Percentiles rank a stretch among this genome's conserved stretches.
Conservation (phyloP, 2,888 invertebrate genomes). For the Plusia festucae region DNA sequence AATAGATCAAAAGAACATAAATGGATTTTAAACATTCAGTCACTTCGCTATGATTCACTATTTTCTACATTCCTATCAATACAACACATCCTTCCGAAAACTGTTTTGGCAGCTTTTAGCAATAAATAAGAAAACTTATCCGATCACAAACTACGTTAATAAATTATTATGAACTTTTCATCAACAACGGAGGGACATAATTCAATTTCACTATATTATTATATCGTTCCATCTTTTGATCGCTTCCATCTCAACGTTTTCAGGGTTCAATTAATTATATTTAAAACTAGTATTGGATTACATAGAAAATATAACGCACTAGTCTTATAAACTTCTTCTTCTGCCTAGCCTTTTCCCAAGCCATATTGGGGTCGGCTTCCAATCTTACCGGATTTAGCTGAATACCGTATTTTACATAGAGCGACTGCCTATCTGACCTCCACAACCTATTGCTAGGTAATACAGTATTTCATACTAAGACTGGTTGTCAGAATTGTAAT, state of each 20-base stretch:
- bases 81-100: constrained; percentile 2
- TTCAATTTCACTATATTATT: constrained; percentile 7
- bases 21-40: too few species aligned
- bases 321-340: not conserved
- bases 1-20: too few species aligned
- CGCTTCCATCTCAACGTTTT: not conserved
- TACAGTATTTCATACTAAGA: too few species aligned
- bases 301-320: not conserved
- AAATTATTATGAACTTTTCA: constrained; percentile 2
- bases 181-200: not conserved
- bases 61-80: not conserved
- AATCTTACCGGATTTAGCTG: too few species aligned
- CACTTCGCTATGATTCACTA: too few species aligned
- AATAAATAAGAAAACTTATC: constrained; percentile 6
- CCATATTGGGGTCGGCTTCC: too few species aligned
- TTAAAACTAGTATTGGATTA: constrained; percentile 7
- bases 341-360: too few species aligned
- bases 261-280: not conserved
- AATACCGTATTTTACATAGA: too few species aligned
- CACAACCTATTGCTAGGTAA: too few species aligned
- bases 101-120: not conserved
- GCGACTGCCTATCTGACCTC: too few species aligned
- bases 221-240: not conserved
- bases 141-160: not conserved
- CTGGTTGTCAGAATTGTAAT: too few species aligned